phyloP scores from a whole-genome alignment of 2,888 invertebrate species.

The Drosophila suboccidentalis region DNA sequence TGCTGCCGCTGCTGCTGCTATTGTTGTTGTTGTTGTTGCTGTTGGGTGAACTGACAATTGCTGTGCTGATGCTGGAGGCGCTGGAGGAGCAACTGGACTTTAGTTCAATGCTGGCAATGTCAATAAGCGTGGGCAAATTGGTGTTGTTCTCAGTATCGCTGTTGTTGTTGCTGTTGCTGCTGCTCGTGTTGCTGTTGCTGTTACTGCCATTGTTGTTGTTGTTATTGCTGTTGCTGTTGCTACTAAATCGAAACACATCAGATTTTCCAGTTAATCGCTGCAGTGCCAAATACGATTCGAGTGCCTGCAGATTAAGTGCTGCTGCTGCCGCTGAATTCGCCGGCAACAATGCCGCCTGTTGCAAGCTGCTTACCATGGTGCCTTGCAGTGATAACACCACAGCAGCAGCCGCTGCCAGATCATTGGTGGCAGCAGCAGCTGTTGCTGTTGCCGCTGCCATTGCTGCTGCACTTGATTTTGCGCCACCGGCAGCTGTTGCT shows the following conservation, averaged over 20 bases:
- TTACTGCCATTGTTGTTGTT: slow-evolving; percentile 25
- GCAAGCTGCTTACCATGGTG: slow-evolving; percentile 93
- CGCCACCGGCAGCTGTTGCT: slow-evolving; percentile 35
- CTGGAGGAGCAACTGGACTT: slow-evolving; percentile 69
- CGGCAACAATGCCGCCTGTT: slow-evolving; percentile 93
- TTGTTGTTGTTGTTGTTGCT: slow-evolving; percentile 76
- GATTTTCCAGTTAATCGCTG: slow-evolving; percentile 91
- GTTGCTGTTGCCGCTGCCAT: slow-evolving; percentile 75
- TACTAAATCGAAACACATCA: slow-evolving; percentile 88
- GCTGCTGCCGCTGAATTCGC: slow-evolving; percentile 94
- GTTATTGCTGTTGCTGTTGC: slow-evolving; percentile 29
- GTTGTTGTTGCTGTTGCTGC: slow-evolving; percentile 45
- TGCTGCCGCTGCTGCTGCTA: slow-evolving; percentile 57
- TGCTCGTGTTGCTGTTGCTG: slow-evolving; percentile 37
- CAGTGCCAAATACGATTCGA: slow-evolving; percentile 94
- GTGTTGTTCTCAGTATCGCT: slow-evolving; percentile 39
- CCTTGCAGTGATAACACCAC: slow-evolving; percentile 93
- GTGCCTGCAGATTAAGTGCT: slow-evolving; percentile 93
- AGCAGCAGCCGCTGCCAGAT: slow-evolving; percentile 88
- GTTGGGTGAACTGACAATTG: slow-evolving; percentile 62
- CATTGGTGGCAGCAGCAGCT: slow-evolving; percentile 86
- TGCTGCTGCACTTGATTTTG: slow-evolving; percentile 63
- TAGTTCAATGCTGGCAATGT: slow-evolving; percentile 64
- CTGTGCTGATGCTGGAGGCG: slow-evolving; percentile 49
- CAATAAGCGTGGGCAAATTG: slow-evolving; percentile 61